A percentile compares a stretch with the other conserved stretches of the same genome.
Evolutionary conservation across 2,888 invertebrate genomes (phyloP).

Genomic region (Idaea straminata): DNA sequence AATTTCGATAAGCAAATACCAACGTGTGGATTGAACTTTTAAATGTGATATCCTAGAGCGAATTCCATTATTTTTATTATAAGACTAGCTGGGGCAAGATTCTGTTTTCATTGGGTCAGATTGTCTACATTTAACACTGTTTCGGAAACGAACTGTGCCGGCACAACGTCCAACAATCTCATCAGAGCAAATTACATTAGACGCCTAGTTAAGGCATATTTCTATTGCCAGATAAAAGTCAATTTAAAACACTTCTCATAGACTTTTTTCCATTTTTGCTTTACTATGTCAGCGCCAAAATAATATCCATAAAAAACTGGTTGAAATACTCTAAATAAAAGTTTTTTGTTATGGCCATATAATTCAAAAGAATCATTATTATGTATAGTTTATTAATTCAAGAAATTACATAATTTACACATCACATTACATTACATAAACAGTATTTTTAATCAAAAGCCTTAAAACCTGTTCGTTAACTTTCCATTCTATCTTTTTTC

Average conservation of each 20-base stretch:
- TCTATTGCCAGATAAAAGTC: no score
- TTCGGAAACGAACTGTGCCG: no score
- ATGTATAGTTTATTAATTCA: neutral
- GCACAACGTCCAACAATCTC: no score
- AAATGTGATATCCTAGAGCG: neutral
- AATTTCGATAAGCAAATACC: neutral
- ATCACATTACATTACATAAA: slow-evolving; percentile 3
- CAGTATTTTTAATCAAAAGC: neutral
- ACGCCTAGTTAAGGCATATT: no score
- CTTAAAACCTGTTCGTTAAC: neutral
- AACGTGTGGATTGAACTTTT: neutral
- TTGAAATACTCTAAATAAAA: no score
- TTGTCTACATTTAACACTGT: neutral
- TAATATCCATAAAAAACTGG: no score
- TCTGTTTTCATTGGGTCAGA: neutral
- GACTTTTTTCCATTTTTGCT: no score
- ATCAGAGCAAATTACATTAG: no score
- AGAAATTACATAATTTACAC: slow-evolving; percentile 1
- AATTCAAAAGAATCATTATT: neutral
- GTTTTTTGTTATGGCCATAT: neutral
- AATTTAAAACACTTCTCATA: no score
- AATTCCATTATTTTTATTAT: neutral
- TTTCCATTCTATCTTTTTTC: neutral
- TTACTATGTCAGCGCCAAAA: no score
- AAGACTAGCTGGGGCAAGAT: neutral